Evolutionary conservation across 2,113 vertebrate genomes (phyloP).

Genomic region (Antigone vipio): DNA sequence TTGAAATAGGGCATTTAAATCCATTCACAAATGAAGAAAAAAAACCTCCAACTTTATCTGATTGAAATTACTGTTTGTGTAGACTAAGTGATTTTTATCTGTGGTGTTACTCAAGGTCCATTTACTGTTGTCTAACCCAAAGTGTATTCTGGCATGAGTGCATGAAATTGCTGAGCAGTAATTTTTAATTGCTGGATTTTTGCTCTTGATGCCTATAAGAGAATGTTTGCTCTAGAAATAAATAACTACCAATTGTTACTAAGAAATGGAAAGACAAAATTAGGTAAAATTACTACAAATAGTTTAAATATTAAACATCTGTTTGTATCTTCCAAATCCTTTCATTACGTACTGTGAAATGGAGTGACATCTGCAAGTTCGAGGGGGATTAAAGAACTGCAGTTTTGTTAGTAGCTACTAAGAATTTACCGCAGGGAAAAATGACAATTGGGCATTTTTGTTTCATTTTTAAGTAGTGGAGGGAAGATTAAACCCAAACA

Average conservation of each 20-base stretch:
- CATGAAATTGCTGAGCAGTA: not conserved
- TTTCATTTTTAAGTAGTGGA: not conserved
- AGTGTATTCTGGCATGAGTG: not conserved
- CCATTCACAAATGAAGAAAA: not conserved
- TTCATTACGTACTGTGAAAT: not conserved
- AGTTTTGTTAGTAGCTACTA: not conserved
- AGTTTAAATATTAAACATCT: not conserved
- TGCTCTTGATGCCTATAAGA: not conserved
- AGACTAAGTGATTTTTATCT: not conserved
- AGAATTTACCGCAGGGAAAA: not conserved
- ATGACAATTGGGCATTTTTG: not conserved
- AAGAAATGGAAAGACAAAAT: not conserved
- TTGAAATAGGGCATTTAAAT: not conserved
- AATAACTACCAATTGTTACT: accelerated
- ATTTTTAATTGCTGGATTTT: not conserved
- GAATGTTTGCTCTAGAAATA: not conserved
- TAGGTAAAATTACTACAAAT: not conserved
- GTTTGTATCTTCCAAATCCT: not conserved
- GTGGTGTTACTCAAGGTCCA: not conserved
- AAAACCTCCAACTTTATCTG: accelerated
- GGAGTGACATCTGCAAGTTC: not conserved
- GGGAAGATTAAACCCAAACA: not conserved
- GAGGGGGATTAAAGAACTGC: not conserved
- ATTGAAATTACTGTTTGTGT: not conserved
- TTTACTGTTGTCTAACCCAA: not conserved